Conservation (phyloP, 2,113 vertebrate genomes). For the Alectura lathami region DNA sequence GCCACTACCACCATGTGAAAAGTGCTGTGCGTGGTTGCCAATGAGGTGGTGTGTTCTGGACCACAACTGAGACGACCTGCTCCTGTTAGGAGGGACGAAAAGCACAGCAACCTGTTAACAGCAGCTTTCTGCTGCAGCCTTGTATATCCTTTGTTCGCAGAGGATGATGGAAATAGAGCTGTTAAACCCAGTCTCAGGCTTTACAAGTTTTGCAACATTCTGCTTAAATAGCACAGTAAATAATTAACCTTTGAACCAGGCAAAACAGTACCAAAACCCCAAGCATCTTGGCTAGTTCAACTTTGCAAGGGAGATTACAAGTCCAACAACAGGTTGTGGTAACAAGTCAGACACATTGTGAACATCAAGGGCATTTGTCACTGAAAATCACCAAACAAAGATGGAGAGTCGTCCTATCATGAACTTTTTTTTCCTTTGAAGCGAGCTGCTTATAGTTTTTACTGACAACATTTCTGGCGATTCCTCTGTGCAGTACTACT, state of each 20-base stretch:
- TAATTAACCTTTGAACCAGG: constrained; percentile 1
- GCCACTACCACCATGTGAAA: neutral
- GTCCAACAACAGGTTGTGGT: neutral
- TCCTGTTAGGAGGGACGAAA: neutral
- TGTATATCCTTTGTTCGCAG: neutral
- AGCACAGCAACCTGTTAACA: neutral
- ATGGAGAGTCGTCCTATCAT: neutral
- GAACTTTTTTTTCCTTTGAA: neutral
- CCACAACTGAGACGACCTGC: neutral
- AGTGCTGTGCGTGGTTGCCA: neutral
- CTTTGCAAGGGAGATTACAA: neutral
- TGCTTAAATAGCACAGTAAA: neutral
- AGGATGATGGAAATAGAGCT: neutral
- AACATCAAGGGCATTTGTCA: neutral
- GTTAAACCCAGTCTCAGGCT: neutral
- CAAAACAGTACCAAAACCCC: neutral
- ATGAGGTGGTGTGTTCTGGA: neutral
- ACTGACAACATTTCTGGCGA: constrained; percentile 31
- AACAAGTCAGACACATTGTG: neutral
- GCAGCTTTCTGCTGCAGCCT: neutral
- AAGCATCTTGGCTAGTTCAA: neutral
- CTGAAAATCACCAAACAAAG: neutral
- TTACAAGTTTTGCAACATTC: neutral
- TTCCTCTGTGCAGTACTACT: neutral
- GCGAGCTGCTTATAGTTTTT: constrained; percentile 17